phyloP scores from a whole-genome alignment of 2,888 invertebrate genomes.

The Neelides folsomi region DNA sequence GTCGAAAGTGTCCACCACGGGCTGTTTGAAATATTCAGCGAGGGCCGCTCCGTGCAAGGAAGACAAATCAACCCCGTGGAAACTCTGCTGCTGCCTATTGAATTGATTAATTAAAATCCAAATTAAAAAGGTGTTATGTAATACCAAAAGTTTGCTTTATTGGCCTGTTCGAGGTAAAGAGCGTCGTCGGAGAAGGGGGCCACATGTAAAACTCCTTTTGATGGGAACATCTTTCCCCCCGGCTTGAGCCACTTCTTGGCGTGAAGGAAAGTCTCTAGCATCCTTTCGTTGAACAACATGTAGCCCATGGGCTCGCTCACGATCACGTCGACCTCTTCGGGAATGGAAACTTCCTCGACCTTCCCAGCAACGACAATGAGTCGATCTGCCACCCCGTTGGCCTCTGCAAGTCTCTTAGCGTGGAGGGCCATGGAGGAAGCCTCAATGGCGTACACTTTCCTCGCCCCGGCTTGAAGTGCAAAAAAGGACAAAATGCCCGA shows the following conservation, averaged over 20 bases:
- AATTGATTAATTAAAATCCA: background rate
- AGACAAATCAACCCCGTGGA: conserved; percentile 93
- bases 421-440: conserved; percentile 98
- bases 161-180: conserved; percentile 92
- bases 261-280: conserved; percentile 96
- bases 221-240: conserved; percentile 93
- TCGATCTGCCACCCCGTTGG: conserved; percentile 74
- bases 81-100: conserved; percentile 74
- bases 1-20: conserved; percentile 97
- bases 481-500: conserved; percentile 98
- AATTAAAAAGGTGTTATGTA: background rate
- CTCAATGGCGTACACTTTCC: conserved; percentile 95
- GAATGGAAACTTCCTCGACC: conserved; percentile 92
- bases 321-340: conserved; percentile 90
- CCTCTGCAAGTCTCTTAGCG: conserved; percentile 74
- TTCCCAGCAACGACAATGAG: conserved; percentile 92
- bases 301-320: conserved; percentile 99
- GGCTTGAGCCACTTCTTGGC: conserved; percentile 95
- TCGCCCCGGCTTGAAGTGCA: conserved; percentile 92
- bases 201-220: conserved; percentile 88
- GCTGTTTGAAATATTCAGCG: conserved; percentile 94
- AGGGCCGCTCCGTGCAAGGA: conserved; percentile 82
- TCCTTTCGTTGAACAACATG: conserved; percentile 97
- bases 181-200: conserved; percentile 97
- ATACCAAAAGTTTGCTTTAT: conserved; percentile 95